Base-by-base conservation (phyloP, 2,888 invertebrate species). In the Andrena bicolor region DNA sequence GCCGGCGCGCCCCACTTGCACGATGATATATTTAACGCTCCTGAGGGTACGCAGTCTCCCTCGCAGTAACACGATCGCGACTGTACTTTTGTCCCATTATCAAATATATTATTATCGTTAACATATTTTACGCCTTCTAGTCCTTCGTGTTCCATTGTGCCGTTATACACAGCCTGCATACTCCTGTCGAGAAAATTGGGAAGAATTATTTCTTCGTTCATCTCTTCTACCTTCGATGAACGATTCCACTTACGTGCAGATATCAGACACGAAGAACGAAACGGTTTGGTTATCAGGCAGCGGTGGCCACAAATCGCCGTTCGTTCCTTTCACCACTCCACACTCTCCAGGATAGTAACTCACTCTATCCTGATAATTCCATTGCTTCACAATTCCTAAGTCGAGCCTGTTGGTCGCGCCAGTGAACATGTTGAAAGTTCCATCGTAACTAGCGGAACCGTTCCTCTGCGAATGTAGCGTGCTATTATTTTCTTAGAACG, bases 1-100 rank as follows among this genome's bases (percentile, higher is more conserved):
- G 97, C 97, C 0, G 98, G 98, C n/a, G 98, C 97, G 69, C 96
- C 97, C 93, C 95, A 96, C 82, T 97, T 96, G 91, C 98, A 98
- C 35, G 93, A 93, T 0, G 97, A 96, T 86, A 97, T 96, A 91
- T 97, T 96, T 8, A 97, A 95, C 0, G 96, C 95, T 6, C 97
- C 98, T 86, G 94, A 94, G 1, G 94, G 94, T 76, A 93, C 90
- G 74, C 92, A 91, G 35, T 95, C 94, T 30, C 92, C 92, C 23
- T 94, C 94, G 89, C 97, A 97, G 94, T 96, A 98, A 90, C 98
- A 98, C 26, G 94, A 94, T 93, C 96, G 95, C 60, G 95, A 94
- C 2, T 95, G 94, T 88, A 95, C 95, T 23, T 94, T 94, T 1
- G 95, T 94, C 23, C 96, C 96, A 89, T 98, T 98, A 92, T 98